These are phyloP conservation scores for Anthrax anthrax DNA, from an alignment of 2,888 invertebrate species.

Conservation along the genomic window DNA sequence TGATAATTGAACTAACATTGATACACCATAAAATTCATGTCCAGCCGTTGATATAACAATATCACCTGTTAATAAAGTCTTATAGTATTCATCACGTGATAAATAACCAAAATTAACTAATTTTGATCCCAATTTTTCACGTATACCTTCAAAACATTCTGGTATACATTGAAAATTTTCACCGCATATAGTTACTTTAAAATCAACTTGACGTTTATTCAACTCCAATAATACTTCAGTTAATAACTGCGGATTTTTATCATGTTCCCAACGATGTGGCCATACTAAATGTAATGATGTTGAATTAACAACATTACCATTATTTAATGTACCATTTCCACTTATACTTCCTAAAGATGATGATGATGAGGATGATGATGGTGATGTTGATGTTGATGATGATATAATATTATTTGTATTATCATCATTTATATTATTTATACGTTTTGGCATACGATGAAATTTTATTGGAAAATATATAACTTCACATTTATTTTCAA, in stretches of 20 bases:
- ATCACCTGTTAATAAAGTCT: conserved; percentile 41
- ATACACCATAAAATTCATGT: conserved; percentile 65
- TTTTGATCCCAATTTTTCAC: conserved; percentile 33
- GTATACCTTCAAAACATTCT: conserved; percentile 42
- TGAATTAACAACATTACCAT: background rate
- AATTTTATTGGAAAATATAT: conserved; percentile 47
- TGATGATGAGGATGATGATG: background rate
- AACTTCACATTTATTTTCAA: conserved; percentile 45
- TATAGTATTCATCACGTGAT: conserved; percentile 42
- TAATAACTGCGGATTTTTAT: conserved; percentile 54
- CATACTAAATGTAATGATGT: conserved; percentile 45
- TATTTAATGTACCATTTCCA: background rate
- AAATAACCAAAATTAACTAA: conserved; percentile 47
- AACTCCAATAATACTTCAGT: conserved; percentile 40
- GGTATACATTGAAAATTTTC: conserved; percentile 47
- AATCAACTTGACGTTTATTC: conserved; percentile 38
- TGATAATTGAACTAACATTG: conserved; percentile 41
- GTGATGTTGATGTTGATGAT: background rate
- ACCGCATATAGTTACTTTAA: conserved; percentile 44
- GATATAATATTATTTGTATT: background rate
- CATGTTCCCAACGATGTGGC: conserved; percentile 69
- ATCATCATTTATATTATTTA: conserved; percentile 9
- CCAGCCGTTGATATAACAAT: conserved; percentile 56
- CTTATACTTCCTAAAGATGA: too few species aligned
- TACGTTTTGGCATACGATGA: conserved; percentile 28